Evolutionary conservation across 2,888 invertebrate species (phyloP), one percentile per base, ranked within the genome.

Genomic region (Rhyacophila evoluta): DNA sequence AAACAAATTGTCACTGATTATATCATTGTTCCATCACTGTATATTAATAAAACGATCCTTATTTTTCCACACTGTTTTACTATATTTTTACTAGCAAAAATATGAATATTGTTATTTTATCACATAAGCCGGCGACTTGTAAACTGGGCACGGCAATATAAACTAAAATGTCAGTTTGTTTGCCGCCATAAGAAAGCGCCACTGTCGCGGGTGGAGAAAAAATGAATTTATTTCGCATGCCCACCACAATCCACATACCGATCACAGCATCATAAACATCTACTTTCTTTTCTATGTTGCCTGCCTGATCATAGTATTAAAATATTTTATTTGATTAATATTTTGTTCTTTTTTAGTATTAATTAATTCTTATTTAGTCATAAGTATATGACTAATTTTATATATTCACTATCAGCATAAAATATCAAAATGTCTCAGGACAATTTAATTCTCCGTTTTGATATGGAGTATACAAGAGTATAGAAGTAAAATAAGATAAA

Each of bases 231-330:
- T 72, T 72, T 36, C 19, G 36, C 72, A 37, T 36, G 25, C 15
- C 25, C 37, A 29, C 72, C 37, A 29, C 72, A n/a, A 27, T 36
- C 11, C 41, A 33, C 28, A 29, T 15, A 38, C 36, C n/a, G 33
- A 25, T 70, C 68, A 38, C 74, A 70, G 73, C 79, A 41, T 73
- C 73, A 76, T 75, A n/a, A n/a, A n/a, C 19, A 28, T 6, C 69
- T 33, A 69, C 69, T 69, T 69, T 69, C 69, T 69, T 69, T 69
- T 69, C 69, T 6, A 28, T 10, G 10, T 19, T n/a, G 69, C 1
- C 69, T 33, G 69, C 11, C 69, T 0, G 33, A n/a, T 11, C 2
- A 27, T 1, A 55, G 19, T 55, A 19, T 55, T 15, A 55, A 55
- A 55, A 55, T 19, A 55, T 55, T 55, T 19, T 25, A 55, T 55